phyloP scores from a whole-genome alignment of 1,140 invertebrate genomes.

The Rhizoglyphus robini region DNA sequence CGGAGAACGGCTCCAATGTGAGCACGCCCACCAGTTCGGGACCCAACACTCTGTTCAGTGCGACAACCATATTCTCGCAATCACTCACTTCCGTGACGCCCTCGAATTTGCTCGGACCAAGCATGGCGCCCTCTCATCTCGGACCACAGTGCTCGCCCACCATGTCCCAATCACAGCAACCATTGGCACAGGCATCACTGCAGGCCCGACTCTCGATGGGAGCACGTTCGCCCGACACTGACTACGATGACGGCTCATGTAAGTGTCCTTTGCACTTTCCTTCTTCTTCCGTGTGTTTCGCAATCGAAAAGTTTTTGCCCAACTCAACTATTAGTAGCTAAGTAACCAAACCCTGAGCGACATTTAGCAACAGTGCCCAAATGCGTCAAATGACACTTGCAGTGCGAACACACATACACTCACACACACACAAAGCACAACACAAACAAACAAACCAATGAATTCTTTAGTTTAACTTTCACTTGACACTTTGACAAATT shows the following conservation, averaged over 20 bases:
- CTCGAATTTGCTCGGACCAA: neutral
- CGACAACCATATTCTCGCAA: neutral
- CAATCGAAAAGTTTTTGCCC: neutral
- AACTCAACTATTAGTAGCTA: too few species aligned
- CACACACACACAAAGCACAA: neutral
- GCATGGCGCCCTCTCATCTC: too few species aligned
- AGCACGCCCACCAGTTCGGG: neutral
- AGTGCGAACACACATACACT: neutral
- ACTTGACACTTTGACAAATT: too few species aligned
- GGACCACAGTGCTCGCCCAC: too few species aligned
- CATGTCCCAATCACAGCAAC: neutral
- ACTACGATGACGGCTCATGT: neutral
- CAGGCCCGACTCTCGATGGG: too few species aligned
- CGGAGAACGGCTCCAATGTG: neutral
- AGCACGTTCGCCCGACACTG: neutral
- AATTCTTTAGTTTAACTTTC: too few species aligned
- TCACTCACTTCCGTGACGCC: neutral
- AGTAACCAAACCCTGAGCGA: neutral
- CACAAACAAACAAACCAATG: neutral
- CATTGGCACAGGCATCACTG: neutral
- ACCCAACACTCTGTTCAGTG: too few species aligned
- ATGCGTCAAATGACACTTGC: neutral
- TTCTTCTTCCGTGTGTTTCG: neutral
- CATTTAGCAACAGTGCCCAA: neutral
- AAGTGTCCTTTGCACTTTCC: neutral